Evolutionary conservation across 2,797 vertebrate genomes (phyloP).

Genomic region (Tolypeutes matacus): DNA sequence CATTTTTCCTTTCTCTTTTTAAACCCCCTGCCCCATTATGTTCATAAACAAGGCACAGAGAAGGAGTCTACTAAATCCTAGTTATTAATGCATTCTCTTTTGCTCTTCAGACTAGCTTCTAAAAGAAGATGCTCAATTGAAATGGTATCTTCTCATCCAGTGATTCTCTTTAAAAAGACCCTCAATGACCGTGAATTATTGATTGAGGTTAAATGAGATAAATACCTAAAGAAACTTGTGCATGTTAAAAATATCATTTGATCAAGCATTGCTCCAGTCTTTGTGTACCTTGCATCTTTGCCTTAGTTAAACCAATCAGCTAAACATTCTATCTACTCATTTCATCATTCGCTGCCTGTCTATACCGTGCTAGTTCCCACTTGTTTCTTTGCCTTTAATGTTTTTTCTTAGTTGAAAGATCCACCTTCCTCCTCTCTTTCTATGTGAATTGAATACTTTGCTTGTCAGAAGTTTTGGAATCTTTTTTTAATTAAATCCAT

Average conservation of each 20-base stretch:
- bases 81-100: not conserved
- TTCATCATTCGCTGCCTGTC: not conserved
- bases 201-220: not conserved
- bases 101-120: conserved; percentile 10
- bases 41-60: conserved; percentile 24
- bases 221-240: not conserved
- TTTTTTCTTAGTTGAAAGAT: conserved; percentile 2
- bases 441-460: not conserved
- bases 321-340: not conserved
- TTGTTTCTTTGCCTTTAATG: not conserved
- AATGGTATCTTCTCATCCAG: not conserved
- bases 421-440: not conserved
- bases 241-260: not conserved
- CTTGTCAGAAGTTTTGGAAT: not conserved
- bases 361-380: not conserved
- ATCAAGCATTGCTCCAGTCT: not conserved
- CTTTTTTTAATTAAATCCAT: not conserved
- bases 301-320: not conserved
- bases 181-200: not conserved
- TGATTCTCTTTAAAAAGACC: not conserved
- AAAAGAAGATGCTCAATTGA: conserved; percentile 41
- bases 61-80: conserved; percentile 17
- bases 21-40: not conserved
- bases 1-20: not conserved
- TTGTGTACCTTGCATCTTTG: not conserved